phyloP scores from a whole-genome alignment of 1,140 invertebrate species.

The Bombus affinis region DNA sequence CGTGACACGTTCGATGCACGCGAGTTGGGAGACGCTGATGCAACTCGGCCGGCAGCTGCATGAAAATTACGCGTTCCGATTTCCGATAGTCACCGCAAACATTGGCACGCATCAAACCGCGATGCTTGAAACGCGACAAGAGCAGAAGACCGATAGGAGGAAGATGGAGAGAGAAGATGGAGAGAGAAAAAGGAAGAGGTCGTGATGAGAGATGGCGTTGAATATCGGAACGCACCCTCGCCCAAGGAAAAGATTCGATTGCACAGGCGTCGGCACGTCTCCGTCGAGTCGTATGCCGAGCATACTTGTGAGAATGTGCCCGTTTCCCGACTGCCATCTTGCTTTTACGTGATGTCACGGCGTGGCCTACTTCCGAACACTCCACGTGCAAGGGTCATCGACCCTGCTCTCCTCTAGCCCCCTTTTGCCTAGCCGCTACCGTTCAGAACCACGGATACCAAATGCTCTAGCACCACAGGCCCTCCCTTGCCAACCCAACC shows the following conservation, averaged over 20 bases:
- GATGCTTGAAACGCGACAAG: background rate
- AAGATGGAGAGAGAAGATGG: background rate
- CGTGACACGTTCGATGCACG: background rate
- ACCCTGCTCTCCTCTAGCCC: constrained; percentile 69
- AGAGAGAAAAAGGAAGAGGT: constrained; percentile 1
- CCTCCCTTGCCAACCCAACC: constrained; percentile 46
- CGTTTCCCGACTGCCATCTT: constrained; percentile 71
- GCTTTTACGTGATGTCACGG: constrained; percentile 76
- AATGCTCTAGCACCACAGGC: constrained; percentile 43
- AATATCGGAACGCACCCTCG: constrained; percentile 47
- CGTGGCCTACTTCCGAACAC: constrained; percentile 76
- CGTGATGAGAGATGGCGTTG: background rate
- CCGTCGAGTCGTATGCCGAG: constrained; percentile 25
- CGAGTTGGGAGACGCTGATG: constrained; percentile 18
- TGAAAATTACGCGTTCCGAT: constrained; percentile 22
- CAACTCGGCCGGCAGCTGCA: constrained; percentile 17
- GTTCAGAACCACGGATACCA: constrained; percentile 21
- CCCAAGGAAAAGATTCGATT: constrained; percentile 36
- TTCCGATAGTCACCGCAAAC: constrained; percentile 32
- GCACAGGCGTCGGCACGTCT: constrained; percentile 42
- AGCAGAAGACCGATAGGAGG: background rate
- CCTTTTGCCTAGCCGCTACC: constrained; percentile 60
- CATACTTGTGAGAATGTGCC: constrained; percentile 61
- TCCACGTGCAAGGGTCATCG: constrained; percentile 78
- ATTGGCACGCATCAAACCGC: constrained; percentile 26